phyloP scores from a whole-genome alignment of 2,797 vertebrate genomes.

The Eulemur rubriventer region DNA sequence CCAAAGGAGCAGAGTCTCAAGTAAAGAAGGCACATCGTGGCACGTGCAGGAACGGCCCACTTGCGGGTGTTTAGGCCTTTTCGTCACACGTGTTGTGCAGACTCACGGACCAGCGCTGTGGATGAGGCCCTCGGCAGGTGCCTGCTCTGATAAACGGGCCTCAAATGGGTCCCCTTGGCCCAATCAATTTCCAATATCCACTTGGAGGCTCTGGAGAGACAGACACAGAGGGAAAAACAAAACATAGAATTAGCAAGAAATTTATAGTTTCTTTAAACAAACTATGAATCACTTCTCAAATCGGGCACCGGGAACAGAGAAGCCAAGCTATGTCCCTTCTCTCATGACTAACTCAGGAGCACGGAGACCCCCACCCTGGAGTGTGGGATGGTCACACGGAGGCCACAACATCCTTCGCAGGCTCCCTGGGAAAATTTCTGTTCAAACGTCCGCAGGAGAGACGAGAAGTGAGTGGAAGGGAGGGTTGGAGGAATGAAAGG shows the following conservation, averaged over 20 bases:
- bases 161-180: too few species aligned
- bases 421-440: rapidly evolving
- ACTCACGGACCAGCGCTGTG: neutral
- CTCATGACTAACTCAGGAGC: rapidly evolving
- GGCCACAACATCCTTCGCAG: rapidly evolving
- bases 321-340: rapidly evolving
- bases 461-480: neutral
- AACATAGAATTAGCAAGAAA: too few species aligned
- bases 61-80: neutral
- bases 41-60: rapidly evolving
- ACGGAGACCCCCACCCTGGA: neutral
- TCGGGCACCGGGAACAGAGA: neutral
- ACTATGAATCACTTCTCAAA: too few species aligned
- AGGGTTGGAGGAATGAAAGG: rapidly evolving
- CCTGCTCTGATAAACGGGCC: neutral
- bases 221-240: too few species aligned
- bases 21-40: neutral
- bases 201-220: neutral
- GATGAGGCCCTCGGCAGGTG: rapidly evolving
- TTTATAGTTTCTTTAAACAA: neutral
- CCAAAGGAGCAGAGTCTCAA: neutral
- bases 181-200: neutral
- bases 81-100: rapidly evolving
- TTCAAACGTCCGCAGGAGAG: rapidly evolving
- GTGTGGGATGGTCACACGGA: rapidly evolving